These are phyloP conservation scores for Nomada lathburiana DNA, from an alignment of 2,888 invertebrate species.

Conservation along the genomic window DNA sequence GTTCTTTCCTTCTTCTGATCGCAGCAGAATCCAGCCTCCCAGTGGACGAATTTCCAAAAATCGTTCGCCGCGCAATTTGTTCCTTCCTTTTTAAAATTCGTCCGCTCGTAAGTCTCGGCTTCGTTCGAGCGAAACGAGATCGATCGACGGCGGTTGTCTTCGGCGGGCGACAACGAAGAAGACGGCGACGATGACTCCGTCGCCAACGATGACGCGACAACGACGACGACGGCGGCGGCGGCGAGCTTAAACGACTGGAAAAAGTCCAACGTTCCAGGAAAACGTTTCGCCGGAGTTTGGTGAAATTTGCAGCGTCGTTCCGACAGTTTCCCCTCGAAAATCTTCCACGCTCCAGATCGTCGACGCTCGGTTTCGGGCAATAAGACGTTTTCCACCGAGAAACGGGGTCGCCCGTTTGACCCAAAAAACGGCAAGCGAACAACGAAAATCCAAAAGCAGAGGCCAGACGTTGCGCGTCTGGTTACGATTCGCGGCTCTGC, in stretches of 20 bases:
- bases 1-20: background rate
- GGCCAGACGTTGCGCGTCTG: conserved; percentile 24
- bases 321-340: conserved; percentile 25
- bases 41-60: background rate
- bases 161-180: background rate
- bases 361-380: conserved; percentile 27
- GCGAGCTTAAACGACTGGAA: conserved; percentile 42
- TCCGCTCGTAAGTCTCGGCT: background rate
- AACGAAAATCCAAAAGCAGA: conserved; percentile 1
- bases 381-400: conserved; percentile 28
- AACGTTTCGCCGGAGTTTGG: conserved; percentile 3
- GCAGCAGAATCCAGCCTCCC: background rate
- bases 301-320: conserved; percentile 24
- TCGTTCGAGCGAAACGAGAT: conserved; percentile 1
- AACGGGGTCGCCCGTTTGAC: conserved; percentile 48
- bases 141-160: background rate
- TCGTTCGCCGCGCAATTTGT: background rate
- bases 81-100: background rate
- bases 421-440: conserved; percentile 3
- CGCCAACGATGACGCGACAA: background rate
- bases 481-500: conserved; percentile 33
- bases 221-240: background rate
- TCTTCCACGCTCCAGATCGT: conserved; percentile 44
- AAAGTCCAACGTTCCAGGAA: background rate
- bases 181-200: background rate